Base-by-base conservation (phyloP, 2,888 invertebrate species). In the Lacanobia wlatinum region DNA sequence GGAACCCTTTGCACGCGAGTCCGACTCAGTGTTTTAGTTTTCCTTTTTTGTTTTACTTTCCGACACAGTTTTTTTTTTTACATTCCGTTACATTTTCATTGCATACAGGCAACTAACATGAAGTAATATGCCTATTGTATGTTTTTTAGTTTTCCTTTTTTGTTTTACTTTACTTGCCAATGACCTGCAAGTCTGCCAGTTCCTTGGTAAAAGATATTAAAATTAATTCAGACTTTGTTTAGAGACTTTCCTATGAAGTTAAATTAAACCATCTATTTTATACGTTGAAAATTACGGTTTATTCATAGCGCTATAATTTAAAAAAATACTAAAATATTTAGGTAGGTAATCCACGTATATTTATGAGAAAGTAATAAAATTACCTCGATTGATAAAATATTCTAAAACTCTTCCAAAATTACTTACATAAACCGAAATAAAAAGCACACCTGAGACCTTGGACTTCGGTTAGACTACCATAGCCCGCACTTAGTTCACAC, bases 371-470 rank as follows among this genome's bases (percentile, higher is more conserved):
- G 21, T 21, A 62, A 70, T 62, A 73, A 77, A 77, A 75, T 56
- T 71, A 70, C 70, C 34, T 50, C 64, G 8, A 78, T 70, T 71
- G 62, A 74, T 61, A 78, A 80, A 83, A 83, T 83, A 76, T 79
- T 68, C 66, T 76, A 66, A 48, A 75, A 80, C 72, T 71, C 66
- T 78, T 61, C 68, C 75, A 84, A 88, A 89, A 87, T 82, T 83
- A 90, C 91, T 91, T 91, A 90, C 89, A 84, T 87, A 83, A 86
- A 89, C 90, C 88, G 91, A 92, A 92, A 92, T 88, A 86, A 87
- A 89, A 87, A 88, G 88, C 90, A 90, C 83, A 84, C 76, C 66
- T 62, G 70, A 89, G 92, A 89, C 94, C 94, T 95, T 94, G 94
- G 93, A 94, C 94, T 94, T 92, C 90, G 92, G 87, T 87, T 88